Evolutionary conservation across 2,888 invertebrate genomes (phyloP), one percentile per base, ranked within the genome.

Genomic region (Tineola bisselliella): DNA sequence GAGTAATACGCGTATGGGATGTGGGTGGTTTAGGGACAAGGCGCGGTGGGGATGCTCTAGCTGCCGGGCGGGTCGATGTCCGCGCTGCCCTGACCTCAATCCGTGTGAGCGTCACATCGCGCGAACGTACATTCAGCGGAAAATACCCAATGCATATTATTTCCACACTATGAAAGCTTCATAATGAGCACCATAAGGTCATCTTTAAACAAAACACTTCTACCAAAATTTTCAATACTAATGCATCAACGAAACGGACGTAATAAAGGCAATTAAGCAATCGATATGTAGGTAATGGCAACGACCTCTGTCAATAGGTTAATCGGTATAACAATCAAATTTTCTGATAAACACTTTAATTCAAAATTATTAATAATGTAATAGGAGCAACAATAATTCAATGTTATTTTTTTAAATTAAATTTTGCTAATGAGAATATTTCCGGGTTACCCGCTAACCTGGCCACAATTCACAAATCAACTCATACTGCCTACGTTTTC

Each of bases 71-170:
- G 86, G 82, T 87, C 86, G 86, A 78, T 81, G 84, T 66, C 86
- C 84, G 83, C 84, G 84, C 77, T 81, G 84, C 86, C 84, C 83
- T 86, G 84, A 87, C 87, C 86, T 75, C 84, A 84, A 71, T 70
- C 70, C 73, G 79, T 78, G 79, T 82, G 79, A 83, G 81, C 84
- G 84, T 84, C 89, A 88, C 84, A 82, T 79, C 77, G 80, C 77
- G 79, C 84, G n/a, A 84, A 77, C 79, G 76, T 83, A 76, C 68
- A 78, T 75, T 73, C 73, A 77, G 77, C 77, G 86, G 84, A 86
- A 86, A 86, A 84, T 80, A 80, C 81, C 81, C 81, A 81, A 75
- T 68, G 67, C 66, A 65, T 44, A 67, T 64, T 68, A 69, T 76
- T 77, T 73, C 72, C 74, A 74, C 61, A 61, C 56, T 17, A 17